These are phyloP conservation scores for Heterodera schachtii DNA, from an alignment of 1,140 invertebrate species.

Conservation along the genomic window DNA sequence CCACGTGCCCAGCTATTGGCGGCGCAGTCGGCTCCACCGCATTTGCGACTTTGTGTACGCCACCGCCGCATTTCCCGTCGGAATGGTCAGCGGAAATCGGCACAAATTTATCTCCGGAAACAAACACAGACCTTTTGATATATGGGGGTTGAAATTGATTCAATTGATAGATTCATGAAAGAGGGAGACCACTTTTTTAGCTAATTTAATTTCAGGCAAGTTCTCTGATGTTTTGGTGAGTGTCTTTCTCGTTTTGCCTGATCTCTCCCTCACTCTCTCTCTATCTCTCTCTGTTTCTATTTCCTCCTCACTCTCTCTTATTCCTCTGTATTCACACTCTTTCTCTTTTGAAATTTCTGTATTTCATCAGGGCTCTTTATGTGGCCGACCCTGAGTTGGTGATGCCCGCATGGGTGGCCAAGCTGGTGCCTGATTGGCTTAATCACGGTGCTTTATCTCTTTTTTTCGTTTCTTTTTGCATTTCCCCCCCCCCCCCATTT, in stretches of 20 bases:
- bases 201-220: conserved; percentile 14
- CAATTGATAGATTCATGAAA: too few species aligned
- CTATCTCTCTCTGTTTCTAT: too few species aligned
- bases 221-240: conserved; percentile 32
- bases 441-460: conserved; percentile 45
- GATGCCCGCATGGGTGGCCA: conserved; percentile 46
- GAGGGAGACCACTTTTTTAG: not conserved
- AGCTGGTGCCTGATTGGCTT: conserved; percentile 47
- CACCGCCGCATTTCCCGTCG: conserved; percentile 55
- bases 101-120: too few species aligned
- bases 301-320: too few species aligned
- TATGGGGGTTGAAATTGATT: too few species aligned
- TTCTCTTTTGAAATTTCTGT: not conserved
- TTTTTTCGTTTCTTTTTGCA: not conserved
- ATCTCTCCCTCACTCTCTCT: too few species aligned
- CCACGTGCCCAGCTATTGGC: conserved; percentile 55
- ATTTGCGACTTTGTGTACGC: conserved; percentile 59
- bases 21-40: conserved; percentile 49
- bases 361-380: conserved; percentile 45
- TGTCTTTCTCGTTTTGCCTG: not conserved
- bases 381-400: conserved; percentile 47
- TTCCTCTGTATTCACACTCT: not conserved
- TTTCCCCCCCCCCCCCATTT: not conserved
- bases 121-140: too few species aligned
- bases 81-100: conserved; percentile 36